These are phyloP conservation scores for Setophaga kirtlandii DNA, from an alignment of 2,113 vertebrate genomes.

Conservation along the genomic window DNA sequence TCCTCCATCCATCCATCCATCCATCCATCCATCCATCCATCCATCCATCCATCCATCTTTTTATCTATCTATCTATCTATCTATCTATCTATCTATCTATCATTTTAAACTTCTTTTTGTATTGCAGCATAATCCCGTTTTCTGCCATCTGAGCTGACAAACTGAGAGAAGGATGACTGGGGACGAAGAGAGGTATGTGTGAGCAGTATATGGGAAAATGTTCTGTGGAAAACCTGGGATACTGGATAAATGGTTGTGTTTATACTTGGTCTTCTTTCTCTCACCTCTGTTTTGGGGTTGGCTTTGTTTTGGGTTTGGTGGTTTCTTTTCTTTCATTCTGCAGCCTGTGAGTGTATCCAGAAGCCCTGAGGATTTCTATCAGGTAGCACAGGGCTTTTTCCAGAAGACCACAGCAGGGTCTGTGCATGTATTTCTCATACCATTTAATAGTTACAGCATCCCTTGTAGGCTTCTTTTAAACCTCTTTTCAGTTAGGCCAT, in stretches of 20 bases:
- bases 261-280: not conserved
- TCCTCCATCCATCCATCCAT: too few species aligned
- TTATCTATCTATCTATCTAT: too few species aligned
- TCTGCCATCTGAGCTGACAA: not conserved
- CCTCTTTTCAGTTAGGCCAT: not conserved
- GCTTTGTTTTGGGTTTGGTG: not conserved
- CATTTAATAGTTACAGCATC: not conserved
- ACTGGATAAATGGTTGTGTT: not conserved
- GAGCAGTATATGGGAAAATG: not conserved
- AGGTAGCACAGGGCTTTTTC: not conserved
- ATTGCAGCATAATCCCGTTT: not conserved
- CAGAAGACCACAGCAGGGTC: not conserved
- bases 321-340: not conserved
- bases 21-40: too few species aligned
- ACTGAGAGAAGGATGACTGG: not conserved
- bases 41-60: too few species aligned
- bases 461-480: not conserved
- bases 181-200: not conserved
- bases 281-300: not conserved
- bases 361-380: not conserved
- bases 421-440: not conserved
- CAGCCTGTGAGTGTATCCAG: not conserved
- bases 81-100: not conserved
- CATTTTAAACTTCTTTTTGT: not conserved
- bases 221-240: not conserved